These are phyloP conservation scores for Psilopogon haemacephalus DNA, from an alignment of 2,113 vertebrate genomes.

Conservation along the genomic window DNA sequence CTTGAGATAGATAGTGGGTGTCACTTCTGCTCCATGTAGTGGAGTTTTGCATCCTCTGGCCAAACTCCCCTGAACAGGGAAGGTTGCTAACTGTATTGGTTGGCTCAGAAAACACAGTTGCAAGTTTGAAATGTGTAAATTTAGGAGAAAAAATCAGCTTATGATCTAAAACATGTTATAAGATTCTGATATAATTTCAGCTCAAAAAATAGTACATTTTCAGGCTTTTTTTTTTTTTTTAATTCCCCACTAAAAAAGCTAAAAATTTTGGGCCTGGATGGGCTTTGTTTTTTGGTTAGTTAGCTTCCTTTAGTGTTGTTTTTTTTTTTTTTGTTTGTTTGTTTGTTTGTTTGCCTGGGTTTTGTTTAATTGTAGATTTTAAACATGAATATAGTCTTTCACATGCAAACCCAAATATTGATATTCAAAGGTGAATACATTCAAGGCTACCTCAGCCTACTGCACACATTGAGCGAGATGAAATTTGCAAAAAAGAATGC, in stretches of 20 bases:
- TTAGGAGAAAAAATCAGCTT: background rate
- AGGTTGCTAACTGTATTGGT: background rate
- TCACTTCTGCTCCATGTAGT: background rate
- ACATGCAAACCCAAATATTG: background rate
- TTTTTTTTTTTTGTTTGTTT: too few species aligned
- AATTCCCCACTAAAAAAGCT: accelerated
- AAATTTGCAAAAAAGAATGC: background rate
- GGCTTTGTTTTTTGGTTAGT: background rate
- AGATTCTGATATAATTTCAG: background rate
- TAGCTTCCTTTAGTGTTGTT: background rate
- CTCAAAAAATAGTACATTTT: background rate
- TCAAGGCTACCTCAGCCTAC: background rate
- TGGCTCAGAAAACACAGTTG: background rate
- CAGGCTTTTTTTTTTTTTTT: accelerated
- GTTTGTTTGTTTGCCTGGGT: background rate
- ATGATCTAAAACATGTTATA: background rate
- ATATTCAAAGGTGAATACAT: background rate
- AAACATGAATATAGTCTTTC: background rate
- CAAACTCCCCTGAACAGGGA: background rate
- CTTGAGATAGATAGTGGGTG: background rate
- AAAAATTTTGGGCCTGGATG: accelerated
- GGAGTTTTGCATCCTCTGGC: background rate
- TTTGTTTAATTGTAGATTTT: background rate
- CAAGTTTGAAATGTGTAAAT: background rate
- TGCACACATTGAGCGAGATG: background rate